Conservation (phyloP, 2,113 vertebrate species). For the Nansenia antarctica region DNA sequence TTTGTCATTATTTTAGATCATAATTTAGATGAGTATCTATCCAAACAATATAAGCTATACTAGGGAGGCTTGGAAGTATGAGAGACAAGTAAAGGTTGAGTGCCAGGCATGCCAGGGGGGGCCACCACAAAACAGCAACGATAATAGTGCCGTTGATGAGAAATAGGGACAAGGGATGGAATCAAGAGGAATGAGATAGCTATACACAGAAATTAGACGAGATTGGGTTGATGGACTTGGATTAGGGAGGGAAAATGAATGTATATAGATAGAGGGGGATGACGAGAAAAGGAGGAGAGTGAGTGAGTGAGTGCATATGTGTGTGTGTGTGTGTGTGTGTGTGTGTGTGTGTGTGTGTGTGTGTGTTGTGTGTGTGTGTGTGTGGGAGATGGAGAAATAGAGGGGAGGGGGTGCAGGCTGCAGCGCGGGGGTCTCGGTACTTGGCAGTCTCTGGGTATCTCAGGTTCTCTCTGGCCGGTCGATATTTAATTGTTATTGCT, state of each 20-base stretch:
- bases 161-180: slow-evolving; percentile 67
- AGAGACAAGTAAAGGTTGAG: slow-evolving; percentile 27
- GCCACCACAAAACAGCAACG: background rate
- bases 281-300: slow-evolving; percentile 63
- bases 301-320: slow-evolving; percentile 67
- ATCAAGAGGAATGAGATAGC: slow-evolving; percentile 75
- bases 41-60: no score
- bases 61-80: no score
- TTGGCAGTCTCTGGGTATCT: slow-evolving; percentile 86
- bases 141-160: slow-evolving; percentile 32
- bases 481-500: slow-evolving; percentile 94
- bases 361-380: no score
- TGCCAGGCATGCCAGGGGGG: no score
- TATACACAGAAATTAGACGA: slow-evolving; percentile 74
- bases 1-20: no score
- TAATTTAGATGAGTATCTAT: no score
- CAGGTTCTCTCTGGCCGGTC: slow-evolving; percentile 86
- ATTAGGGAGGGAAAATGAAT: slow-evolving; percentile 70
- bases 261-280: slow-evolving; percentile 63
- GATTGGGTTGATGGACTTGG: slow-evolving; percentile 75
- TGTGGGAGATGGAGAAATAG: slow-evolving; percentile 65
- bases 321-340: slow-evolving; percentile 35
- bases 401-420: slow-evolving; percentile 36
- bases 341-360: no score
- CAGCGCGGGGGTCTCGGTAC: slow-evolving; percentile 73